A percentile compares a stretch with the other conserved stretches of the same genome.
Conservation (phyloP, 2,113 vertebrate genomes). For the Antennarius striatus region DNA sequence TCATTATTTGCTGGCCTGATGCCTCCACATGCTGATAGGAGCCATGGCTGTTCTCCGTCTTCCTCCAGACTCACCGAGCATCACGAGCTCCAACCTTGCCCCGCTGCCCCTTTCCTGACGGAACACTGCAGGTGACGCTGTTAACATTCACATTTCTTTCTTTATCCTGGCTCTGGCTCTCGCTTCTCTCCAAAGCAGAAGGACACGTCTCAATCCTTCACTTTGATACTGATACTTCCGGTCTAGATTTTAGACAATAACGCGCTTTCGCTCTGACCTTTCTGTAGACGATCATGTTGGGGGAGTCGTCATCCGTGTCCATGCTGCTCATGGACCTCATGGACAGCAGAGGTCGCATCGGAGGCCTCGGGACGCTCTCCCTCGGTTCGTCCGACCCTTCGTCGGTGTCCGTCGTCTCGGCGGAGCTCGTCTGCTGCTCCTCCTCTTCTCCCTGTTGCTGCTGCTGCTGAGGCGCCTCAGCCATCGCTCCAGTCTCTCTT, state of each 20-base stretch:
- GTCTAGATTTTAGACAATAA: too few relatives aligned
- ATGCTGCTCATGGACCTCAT: conserved; percentile 72
- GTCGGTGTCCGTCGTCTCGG: conserved; percentile 26
- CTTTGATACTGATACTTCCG: too few relatives aligned
- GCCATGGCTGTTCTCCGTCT: not conserved
- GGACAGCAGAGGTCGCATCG: conserved; percentile 58
- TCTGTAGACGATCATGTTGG: conserved; percentile 97
- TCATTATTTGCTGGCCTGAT: conserved; percentile 5
- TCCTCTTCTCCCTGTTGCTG: conserved; percentile 35
- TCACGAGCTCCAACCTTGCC: not conserved
- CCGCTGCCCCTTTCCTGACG: conserved; percentile 17
- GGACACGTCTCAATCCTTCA: too few relatives aligned
- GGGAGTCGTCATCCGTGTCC: conserved; percentile 91
- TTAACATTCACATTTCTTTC: not conserved
- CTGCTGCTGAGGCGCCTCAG: conserved; percentile 83
- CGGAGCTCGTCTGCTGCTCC: conserved; percentile 26
- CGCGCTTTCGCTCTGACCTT: conserved; percentile 82
- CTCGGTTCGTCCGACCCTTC: conserved; percentile 41
- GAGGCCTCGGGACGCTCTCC: conserved; percentile 18
- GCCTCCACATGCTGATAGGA: not conserved
- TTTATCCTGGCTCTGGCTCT: not conserved
- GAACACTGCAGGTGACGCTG: conserved; percentile 17
- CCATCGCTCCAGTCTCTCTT: conserved; percentile 76
- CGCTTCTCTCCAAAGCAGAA: not conserved
- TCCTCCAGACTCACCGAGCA: conserved; percentile 10